Conservation (phyloP, 2,888 invertebrate genomes). For the Noctua fimbriata region DNA sequence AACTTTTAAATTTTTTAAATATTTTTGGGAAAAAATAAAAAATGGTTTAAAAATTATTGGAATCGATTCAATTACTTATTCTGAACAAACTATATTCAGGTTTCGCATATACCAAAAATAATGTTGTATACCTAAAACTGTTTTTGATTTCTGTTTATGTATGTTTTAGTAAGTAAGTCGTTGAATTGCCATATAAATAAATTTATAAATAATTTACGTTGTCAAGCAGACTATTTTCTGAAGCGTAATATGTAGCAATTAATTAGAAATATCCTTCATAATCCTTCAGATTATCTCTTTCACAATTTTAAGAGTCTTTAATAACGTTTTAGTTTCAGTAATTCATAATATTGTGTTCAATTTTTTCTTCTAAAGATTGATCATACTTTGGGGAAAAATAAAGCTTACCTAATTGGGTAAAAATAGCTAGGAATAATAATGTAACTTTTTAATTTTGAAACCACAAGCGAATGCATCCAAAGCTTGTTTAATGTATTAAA, state of each 20-base stretch:
- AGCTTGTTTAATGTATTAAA: slow-evolving; percentile 30
- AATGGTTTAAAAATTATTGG: too few species aligned
- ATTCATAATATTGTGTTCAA: neutral
- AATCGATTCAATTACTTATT: too few species aligned
- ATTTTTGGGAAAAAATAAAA: too few species aligned
- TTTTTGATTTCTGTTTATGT: too few species aligned
- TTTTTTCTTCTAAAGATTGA: neutral
- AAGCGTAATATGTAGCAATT: neutral
- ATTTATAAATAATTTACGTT: too few species aligned
- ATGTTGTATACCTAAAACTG: too few species aligned
- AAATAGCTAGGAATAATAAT: neutral
- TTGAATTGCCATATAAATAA: too few species aligned
- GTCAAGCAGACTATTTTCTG: neutral
- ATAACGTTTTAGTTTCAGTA: neutral
- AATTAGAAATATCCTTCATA: neutral
- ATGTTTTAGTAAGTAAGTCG: too few species aligned
- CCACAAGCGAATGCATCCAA: neutral
- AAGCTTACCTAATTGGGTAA: neutral
- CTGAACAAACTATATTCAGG: too few species aligned
- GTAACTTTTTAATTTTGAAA: slow-evolving; percentile 22
- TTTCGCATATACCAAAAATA: too few species aligned
- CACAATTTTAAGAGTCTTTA: neutral
- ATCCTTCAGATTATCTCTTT: neutral
- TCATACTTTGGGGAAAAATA: neutral
- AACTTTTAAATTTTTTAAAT: too few species aligned